Evolutionary conservation across 2,797 vertebrate genomes (phyloP), one percentile per base, ranked within the genome.

Genomic region (Sebastiscus tertius): DNA sequence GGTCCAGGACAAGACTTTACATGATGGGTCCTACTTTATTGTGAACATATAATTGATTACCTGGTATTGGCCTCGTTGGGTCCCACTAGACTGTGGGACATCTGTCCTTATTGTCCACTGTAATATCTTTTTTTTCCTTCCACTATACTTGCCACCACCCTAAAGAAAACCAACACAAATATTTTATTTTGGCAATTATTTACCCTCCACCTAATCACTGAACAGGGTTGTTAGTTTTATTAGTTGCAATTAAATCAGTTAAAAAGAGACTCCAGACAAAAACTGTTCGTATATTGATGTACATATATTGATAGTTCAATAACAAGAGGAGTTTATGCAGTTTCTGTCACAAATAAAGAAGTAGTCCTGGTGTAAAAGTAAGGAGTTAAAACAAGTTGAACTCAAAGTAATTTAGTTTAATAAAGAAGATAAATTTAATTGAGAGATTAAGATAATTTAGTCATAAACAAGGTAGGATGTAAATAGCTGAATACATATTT

Each of bases 1-100:
- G 65, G 59, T 36, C 65, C 65, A 54, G 46, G 34, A 80, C 73
- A 78, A 79, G 68, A 80, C 70, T 88, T 85, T 49, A 75, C 67
- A 83, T 70, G 79, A 87, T 69, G 75, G 52, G 29, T 61, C 75
- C 62, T 42, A 69, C 60, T 79, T 89, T 79, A 24, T 24, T 29
- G 26, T 74, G 58, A 27, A 84, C 71, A 75, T 86, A 39, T 87
- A 87, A 91, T 83, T 88, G 76, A 91, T 89, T 79, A 87, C 72
- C 29, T 78, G 75, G 14, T 82, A 81, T 49, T 79, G 65, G 55
- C 34, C 27, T 16, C 34, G 80, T 74, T 66, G 8, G 26, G 56
- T 82, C 81, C 74, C 83, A 27, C 6, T 66, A 67, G 72, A 86
- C 59, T 49, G 54, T 68, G 63, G 58, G 63, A 75, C 89, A 88